phyloP scores from a whole-genome alignment of 2,797 vertebrate species.

The Rhinichthys osculus region DNA sequence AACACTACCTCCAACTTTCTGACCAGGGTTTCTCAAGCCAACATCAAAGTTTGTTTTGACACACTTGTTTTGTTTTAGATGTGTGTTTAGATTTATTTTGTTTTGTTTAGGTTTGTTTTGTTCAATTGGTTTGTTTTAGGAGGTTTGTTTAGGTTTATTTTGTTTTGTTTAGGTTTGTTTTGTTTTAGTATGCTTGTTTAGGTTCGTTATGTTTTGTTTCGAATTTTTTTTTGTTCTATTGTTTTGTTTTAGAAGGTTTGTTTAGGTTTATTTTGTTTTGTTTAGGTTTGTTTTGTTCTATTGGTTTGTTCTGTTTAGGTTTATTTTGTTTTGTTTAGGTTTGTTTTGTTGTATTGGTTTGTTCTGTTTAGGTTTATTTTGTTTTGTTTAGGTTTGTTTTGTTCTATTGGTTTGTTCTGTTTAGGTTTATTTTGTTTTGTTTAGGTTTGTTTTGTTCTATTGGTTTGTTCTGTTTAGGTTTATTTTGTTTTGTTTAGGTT shows the following conservation, averaged over 20 bases:
- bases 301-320: neutral
- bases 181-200: neutral
- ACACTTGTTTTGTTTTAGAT: neutral
- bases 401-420: neutral
- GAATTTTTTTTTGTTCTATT: neutral
- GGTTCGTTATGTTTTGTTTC: neutral
- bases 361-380: too few relatives aligned
- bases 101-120: neutral
- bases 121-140: neutral
- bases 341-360: too few relatives aligned
- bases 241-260: neutral
- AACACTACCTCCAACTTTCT: neutral
- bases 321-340: too few relatives aligned
- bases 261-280: too few relatives aligned
- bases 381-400: too few relatives aligned
- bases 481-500: too few relatives aligned
- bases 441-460: neutral
- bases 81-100: neutral
- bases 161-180: neutral
- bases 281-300: neutral
- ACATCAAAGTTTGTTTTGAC: neutral
- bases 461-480: neutral
- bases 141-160: accelerated
- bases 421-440: neutral
- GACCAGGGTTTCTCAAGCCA: neutral